phyloP scores from a whole-genome alignment of 2,888 invertebrate genomes.

The Microdon myrmicae region DNA sequence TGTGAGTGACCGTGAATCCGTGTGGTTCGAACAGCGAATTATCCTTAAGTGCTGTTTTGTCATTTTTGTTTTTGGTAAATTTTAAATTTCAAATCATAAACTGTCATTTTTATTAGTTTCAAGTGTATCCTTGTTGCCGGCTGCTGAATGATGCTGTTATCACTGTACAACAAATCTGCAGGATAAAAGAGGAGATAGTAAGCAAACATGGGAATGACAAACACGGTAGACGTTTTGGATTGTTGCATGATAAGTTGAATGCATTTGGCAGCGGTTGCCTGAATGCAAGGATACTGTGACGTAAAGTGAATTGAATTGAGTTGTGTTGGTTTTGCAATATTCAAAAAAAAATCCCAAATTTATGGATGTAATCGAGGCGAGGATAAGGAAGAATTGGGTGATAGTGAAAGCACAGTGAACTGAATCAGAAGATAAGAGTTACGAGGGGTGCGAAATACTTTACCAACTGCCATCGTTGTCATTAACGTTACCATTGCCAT shows the following conservation, averaged over 20 bases:
- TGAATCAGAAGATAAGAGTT: slow-evolving; percentile 14
- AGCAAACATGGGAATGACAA: slow-evolving; percentile 1
- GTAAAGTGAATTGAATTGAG: slow-evolving; percentile 16
- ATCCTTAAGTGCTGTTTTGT: too few species aligned
- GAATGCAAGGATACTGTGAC: slow-evolving; percentile 30
- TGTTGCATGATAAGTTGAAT: slow-evolving; percentile 8
- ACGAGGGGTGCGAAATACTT: slow-evolving; percentile 1
- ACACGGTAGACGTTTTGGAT: too few species aligned
- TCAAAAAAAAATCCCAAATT: neutral
- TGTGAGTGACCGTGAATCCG: slow-evolving; percentile 23
- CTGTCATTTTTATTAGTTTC: neutral
- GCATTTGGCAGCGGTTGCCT: slow-evolving; percentile 18
- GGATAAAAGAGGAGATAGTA: neutral
- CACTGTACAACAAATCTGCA: neutral
- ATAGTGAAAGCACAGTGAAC: slow-evolving; percentile 7
- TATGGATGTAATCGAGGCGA: too few species aligned
- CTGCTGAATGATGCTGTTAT: slow-evolving; percentile 13
- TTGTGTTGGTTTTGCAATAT: neutral
- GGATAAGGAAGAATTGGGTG: too few species aligned
- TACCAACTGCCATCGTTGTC: too few species aligned
- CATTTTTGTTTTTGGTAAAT: slow-evolving; percentile 29
- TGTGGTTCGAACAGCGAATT: slow-evolving; percentile 14
- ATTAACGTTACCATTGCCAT: too few species aligned
- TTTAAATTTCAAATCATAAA: slow-evolving; percentile 7
- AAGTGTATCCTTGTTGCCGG: slow-evolving; percentile 25